Base-by-base conservation (phyloP, 2,797 vertebrate species). In the Sarcoramphus papa region DNA sequence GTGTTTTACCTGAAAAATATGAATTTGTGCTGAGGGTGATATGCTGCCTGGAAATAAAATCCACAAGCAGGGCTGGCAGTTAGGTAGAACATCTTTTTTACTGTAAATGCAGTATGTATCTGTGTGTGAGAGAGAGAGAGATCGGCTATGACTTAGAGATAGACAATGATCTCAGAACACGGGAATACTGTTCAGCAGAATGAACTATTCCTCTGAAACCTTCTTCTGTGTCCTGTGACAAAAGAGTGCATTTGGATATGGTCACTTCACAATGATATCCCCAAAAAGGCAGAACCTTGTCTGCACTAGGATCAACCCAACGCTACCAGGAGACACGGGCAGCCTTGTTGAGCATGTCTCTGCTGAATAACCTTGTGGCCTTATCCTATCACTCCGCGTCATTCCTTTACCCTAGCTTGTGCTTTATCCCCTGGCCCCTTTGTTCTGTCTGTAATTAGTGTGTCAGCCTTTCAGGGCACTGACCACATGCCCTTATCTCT, bases 341-440 rank as follows among this genome's bases (percentile, higher is more conserved):
- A 90, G 81, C 81, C 92, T 92, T 94, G 93, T 94, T 94, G 59
- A 85, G 48, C 50, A 22, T 45, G 24, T 16, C 35, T 83, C 76
- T 92, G 62, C 81, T 75, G 50, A 70, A 73, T 95, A 96, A 90
- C 87, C 85, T 27, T 33, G 62, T 92, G 93, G 76, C 95, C 94
- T 90, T 77, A 50, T 54, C 60, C 73, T 67, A 72, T 88, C 75
- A 78, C 17, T 67, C 76, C 7, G 0, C 22, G 30, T 69, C 84
- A 88, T 56, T 91, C 81, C 69, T 85, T 64, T 60, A 62, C 41
- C 76, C 89, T 43, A 8, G 47, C 48, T 85, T 23, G 2, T 92
- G 65, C 74, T 92, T 43, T 21, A 77, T 88, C 64, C 89, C n/a
- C 67, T 88, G 68, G 30, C 48, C 76, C 23, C 70, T 92, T 96